Evolutionary conservation across 2,888 invertebrate species (phyloP), one percentile per base, ranked within the genome.

Genomic region (Rhimphoctona megacephalus): DNA sequence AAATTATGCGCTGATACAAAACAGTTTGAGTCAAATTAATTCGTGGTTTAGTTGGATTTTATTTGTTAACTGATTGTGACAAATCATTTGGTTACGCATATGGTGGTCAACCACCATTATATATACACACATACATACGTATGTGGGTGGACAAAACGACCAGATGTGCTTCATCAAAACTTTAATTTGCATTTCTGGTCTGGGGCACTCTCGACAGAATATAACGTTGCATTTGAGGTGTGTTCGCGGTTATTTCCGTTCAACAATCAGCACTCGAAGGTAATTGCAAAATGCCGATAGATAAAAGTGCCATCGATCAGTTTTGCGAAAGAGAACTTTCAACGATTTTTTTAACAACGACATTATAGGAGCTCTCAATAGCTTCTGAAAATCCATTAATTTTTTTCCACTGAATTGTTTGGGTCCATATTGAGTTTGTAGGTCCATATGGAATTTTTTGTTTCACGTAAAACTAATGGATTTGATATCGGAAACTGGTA

Each of bases 161-260:
- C 39, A 39, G 39, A 39, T 67, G 66, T 67, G 36, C 66, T 67
- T 39, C 5, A 67, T 67, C 36, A 36, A 67, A 67, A 67, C 66
- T 39, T 39, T 67, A 67, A 67, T 67, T 39, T 39, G 36, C 66
- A 9, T n/a, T 33, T 9, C 33, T 67, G 39, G 39, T 22, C 17
- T 7, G 25, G 66, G 61, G 66, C 39, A n/a, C 66, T n/a, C 66
- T n/a, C 39, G 66, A 67, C 39, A 67, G n/a, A 67, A 30, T 61
- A 67, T 39, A 39, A 36, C 36, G 39, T 39, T 67, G 39, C 39
- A n/a, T 67, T 11, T 0, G 61, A 25, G 25, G 61, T 61, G 25
- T 22, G 25, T 61, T 30, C 9, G 66, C n/a, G 39, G 66, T 39
- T 67, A 67, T 67, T 67, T 39, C 36, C 22, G n/a, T 67, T 39